Evolutionary conservation across 2,888 invertebrate species (phyloP).

Genomic region (Archips crataeganus): DNA sequence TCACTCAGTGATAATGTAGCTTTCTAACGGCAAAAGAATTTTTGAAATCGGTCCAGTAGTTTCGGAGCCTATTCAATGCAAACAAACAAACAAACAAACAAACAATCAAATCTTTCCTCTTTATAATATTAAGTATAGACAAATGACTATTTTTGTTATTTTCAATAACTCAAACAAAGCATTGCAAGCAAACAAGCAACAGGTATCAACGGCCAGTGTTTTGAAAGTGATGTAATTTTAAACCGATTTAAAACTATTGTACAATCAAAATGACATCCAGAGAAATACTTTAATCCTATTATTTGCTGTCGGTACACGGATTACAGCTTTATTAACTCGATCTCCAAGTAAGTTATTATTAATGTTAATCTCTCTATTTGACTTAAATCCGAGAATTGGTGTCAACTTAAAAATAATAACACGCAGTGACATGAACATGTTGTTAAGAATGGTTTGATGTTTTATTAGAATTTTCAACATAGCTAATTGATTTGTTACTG

Average conservation of each 20-base stretch:
- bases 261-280: slow-evolving; percentile 32
- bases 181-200: no score
- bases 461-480: neutral
- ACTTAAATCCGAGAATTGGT: slow-evolving; percentile 14
- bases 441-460: neutral
- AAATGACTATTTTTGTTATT: no score
- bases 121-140: no score
- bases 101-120: no score
- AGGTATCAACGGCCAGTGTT: neutral
- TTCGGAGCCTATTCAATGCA: no score
- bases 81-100: no score
- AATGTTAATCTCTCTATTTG: slow-evolving; percentile 29
- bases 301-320: slow-evolving; percentile 28
- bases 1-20: no score
- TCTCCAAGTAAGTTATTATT: slow-evolving; percentile 33
- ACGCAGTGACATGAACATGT: neutral
- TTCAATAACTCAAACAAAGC: no score
- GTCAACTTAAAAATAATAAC: slow-evolving; percentile 17
- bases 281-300: slow-evolving; percentile 35
- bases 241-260: slow-evolving; percentile 29
- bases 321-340: slow-evolving; percentile 38
- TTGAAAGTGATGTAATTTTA: slow-evolving; percentile 19
- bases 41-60: no score
- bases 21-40: no score
- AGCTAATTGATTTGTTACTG: no score